Conservation (phyloP, 1,140 invertebrate species). For the Diprion similis region DNA sequence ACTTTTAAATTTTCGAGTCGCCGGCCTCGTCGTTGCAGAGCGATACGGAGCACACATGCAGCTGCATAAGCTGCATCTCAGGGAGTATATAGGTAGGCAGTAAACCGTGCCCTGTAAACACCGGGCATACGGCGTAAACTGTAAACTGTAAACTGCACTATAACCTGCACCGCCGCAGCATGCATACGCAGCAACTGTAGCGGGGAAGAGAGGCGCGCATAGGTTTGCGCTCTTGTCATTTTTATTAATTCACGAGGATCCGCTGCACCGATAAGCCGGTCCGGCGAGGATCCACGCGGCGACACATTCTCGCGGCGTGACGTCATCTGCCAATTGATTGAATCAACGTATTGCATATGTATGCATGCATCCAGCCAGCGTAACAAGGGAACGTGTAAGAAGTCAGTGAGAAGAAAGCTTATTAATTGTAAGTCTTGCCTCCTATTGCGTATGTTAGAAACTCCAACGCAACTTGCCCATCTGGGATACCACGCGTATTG, state of each 20-base stretch:
- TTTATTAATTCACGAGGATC: no score
- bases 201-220: no score
- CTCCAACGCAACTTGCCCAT: no score
- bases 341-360: neutral
- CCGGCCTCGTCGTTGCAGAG: neutral
- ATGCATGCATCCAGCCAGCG: neutral
- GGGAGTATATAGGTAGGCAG: neutral
- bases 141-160: neutral
- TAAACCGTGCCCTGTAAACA: conserved; percentile 4
- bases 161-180: neutral
- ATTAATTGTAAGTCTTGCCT: no score
- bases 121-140: neutral
- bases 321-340: neutral
- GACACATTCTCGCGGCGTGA: neutral
- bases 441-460: no score
- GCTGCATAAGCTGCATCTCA: neutral
- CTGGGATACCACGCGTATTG: no score
- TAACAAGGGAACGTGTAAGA: no score
- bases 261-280: no score
- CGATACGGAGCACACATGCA: neutral
- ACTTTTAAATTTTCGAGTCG: neutral
- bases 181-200: no score
- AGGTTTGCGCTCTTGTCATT: no score
- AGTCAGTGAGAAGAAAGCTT: no score
- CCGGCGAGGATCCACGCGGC: neutral